Conservation (phyloP, 2,113 vertebrate species). For the Phoxinus phoxinus region DNA sequence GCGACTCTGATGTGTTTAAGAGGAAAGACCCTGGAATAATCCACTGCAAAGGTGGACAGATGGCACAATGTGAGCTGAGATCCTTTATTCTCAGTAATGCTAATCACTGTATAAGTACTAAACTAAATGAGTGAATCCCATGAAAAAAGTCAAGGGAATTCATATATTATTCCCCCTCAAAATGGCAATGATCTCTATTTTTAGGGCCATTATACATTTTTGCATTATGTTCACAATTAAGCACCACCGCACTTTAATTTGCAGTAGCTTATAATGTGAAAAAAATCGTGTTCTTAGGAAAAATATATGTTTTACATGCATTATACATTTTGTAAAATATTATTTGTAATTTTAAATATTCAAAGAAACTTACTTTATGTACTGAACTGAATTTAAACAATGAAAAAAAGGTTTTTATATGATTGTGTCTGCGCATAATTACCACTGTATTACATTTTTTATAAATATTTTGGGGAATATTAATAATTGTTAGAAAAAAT, state of each 20-base stretch:
- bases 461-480: neutral
- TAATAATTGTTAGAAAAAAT: neutral
- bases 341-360: too few species aligned
- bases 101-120: neutral
- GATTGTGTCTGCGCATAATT: neutral
- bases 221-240: neutral
- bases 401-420: neutral
- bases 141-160: neutral
- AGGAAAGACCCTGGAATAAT: neutral
- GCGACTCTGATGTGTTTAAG: constrained; percentile 16
- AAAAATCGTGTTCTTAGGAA: neutral
- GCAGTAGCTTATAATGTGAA: neutral
- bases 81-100: neutral
- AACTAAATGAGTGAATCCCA: neutral
- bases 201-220: neutral
- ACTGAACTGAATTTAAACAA: too few species aligned
- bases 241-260: neutral
- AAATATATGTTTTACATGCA: too few species aligned
- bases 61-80: constrained; percentile 26
- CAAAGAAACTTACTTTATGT: too few species aligned
- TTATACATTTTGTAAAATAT: too few species aligned
- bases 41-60: constrained; percentile 16
- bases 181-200: neutral
- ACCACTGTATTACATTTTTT: neutral
- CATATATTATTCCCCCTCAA: neutral